Base-by-base conservation (phyloP, 2,797 vertebrate species). In the Fundulus diaphanus region DNA sequence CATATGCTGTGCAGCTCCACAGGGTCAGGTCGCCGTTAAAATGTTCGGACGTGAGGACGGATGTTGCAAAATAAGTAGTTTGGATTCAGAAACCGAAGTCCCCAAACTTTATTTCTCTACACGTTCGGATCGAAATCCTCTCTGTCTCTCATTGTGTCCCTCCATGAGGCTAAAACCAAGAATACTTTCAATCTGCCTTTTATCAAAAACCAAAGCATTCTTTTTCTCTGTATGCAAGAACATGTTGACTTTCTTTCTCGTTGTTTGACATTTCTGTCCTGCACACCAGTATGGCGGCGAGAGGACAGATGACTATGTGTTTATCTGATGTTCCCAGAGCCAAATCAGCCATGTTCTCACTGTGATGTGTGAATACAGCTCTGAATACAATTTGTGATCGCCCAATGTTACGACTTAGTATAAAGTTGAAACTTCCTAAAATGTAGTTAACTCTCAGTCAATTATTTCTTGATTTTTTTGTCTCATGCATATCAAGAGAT, bases 191-290 rank as follows among this genome's bases (percentile, higher is more conserved):
- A 31, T 52, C 48, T 61, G 70, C 18, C 57, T 51, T 81, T 80
- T 22, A 71, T 20, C 71, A 69, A 59, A 59, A 72, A 77, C 68
- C 22, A 31, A 77, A 15, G 13, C 48, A 61, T 54, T 77, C 48
- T 77, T 63, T 77, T 48, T 33, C n/a, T 71, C 57, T 78, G 48
- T 83, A 48, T 73, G 54, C 57, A 79, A 81, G 73, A 70, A 76
- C 72, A 75, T 74, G 74, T 79, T 85, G 69, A 81, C 59, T 83
- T 82, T 80, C 49, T 83, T 79, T 70, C 22, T n/a, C 11, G 75
- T 81, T 88, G 88, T 90, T 92, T 90, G 84, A 88, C 78, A 76
- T 86, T 81, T 84, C 40, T 65, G 40, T 61, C 74, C 59, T 71
- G 42, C 69, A 75, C 75, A 77, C 79, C 70, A 70, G 75, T 70